Conservation (phyloP, 2,888 invertebrate genomes). For the Protonemura montana region DNA sequence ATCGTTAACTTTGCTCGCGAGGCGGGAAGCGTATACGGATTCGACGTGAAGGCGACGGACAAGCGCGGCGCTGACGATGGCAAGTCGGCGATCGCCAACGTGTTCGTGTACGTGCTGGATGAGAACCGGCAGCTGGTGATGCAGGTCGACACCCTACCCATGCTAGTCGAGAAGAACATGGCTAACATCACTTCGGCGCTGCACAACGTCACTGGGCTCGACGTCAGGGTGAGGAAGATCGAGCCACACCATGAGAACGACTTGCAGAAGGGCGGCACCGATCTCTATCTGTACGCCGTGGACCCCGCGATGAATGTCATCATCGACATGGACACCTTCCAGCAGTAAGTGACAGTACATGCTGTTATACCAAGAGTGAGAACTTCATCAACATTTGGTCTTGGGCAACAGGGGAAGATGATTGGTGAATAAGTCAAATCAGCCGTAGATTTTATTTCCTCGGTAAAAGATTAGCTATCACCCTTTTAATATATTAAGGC, state of each 20-base stretch:
- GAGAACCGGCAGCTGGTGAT: slow-evolving; percentile 82
- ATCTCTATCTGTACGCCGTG: slow-evolving; percentile 85
- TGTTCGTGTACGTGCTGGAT: slow-evolving; percentile 85
- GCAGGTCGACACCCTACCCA: slow-evolving; percentile 78
- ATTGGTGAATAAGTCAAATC: no score
- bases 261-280: slow-evolving; percentile 70
- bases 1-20: slow-evolving; percentile 73
- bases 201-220: slow-evolving; percentile 78
- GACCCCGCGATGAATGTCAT: slow-evolving; percentile 83
- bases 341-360: slow-evolving; percentile 67
- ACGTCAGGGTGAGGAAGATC: slow-evolving; percentile 78
- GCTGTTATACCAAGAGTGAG: not conserved
- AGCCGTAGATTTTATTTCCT: no score
- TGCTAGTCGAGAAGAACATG: slow-evolving; percentile 76
- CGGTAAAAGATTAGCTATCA: no score
- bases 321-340: slow-evolving; percentile 79
- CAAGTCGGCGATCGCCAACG: slow-evolving; percentile 82
- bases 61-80: slow-evolving; percentile 82
- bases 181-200: slow-evolving; percentile 75
- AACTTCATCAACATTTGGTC: no score
- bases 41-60: slow-evolving; percentile 89
- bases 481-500: no score
- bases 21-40: slow-evolving; percentile 81
- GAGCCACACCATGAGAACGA: slow-evolving; percentile 76
- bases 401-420: no score